Evolutionary conservation across 2,113 vertebrate species (phyloP).

Genomic region (Hemibagrus wyckioides): DNA sequence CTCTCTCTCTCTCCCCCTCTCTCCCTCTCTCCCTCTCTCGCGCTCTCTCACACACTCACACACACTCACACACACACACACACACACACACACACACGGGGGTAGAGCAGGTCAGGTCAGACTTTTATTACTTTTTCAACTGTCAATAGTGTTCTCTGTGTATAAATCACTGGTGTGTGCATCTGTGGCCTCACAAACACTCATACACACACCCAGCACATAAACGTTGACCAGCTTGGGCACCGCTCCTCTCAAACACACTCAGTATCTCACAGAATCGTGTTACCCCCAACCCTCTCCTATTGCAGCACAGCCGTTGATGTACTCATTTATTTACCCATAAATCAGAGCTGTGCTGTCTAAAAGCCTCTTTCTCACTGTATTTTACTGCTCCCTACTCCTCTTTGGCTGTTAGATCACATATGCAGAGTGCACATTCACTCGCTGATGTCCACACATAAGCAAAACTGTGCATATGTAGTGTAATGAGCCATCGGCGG

Average conservation of each 20-base stretch:
- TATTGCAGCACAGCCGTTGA: slow-evolving; percentile 42
- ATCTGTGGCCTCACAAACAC: slow-evolving; percentile 31
- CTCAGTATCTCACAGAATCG: slow-evolving; percentile 36
- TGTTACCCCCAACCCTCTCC: slow-evolving; percentile 32
- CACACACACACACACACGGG: background rate
- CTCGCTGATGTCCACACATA: background rate
- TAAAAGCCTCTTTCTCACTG: slow-evolving; percentile 25
- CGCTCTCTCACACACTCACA: slow-evolving; percentile 10
- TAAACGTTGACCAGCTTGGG: slow-evolving; percentile 31
- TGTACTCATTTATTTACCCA: slow-evolving; percentile 49
- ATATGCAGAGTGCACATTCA: slow-evolving; percentile 20
- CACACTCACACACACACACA: slow-evolving; percentile 20
- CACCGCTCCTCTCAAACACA: slow-evolving; percentile 10
- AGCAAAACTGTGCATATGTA: slow-evolving; percentile 12
- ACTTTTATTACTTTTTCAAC: slow-evolving; percentile 35
- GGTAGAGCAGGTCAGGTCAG: slow-evolving; percentile 24
- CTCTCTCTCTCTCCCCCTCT: background rate
- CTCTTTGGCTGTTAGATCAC: slow-evolving; percentile 14
- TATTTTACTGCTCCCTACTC: slow-evolving; percentile 17
- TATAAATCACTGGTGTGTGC: slow-evolving; percentile 37
- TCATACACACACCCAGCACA: slow-evolving; percentile 25
- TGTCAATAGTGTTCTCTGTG: slow-evolving; percentile 13
- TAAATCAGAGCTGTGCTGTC: slow-evolving; percentile 43
- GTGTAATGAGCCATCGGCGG: background rate
- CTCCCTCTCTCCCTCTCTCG: background rate